Evolutionary conservation across 2,113 vertebrate genomes (phyloP).

Genomic region (Phyllostomus discolor): DNA sequence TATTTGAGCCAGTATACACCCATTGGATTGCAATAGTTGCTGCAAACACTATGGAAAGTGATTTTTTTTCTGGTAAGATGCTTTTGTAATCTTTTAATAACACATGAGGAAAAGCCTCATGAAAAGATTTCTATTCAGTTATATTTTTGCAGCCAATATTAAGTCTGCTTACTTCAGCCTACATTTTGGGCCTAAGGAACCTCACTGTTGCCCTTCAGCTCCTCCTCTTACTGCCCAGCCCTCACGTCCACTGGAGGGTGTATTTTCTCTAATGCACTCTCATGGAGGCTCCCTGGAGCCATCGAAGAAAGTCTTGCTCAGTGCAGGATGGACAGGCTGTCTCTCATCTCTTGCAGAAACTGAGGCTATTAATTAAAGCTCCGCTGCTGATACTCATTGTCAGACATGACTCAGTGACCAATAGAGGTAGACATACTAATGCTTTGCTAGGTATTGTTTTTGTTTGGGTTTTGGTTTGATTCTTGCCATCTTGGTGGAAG

Average conservation of each 20-base stretch:
- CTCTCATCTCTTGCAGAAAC: neutral
- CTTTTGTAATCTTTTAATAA: neutral
- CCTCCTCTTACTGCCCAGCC: neutral
- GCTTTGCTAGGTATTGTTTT: neutral
- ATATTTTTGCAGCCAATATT: neutral
- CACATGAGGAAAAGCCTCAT: neutral
- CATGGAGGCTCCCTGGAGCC: neutral
- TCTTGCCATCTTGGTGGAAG: neutral
- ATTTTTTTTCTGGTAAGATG: neutral
- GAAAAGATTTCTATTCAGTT: neutral
- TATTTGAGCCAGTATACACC: neutral
- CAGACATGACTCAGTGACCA: neutral
- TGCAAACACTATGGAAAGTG: neutral
- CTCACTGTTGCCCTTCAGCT: neutral
- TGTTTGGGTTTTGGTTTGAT: neutral
- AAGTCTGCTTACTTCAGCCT: neutral
- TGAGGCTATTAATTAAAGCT: neutral
- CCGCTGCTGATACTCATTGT: neutral
- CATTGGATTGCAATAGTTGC: neutral
- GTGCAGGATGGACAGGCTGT: neutral
- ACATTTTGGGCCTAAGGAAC: neutral
- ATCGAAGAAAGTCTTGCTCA: neutral
- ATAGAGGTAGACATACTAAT: neutral
- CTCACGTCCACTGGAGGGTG: neutral
- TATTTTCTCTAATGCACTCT: neutral